These are phyloP conservation scores for Acanthacorydalis orientalis DNA, from an alignment of 2,888 invertebrate genomes.

Conservation along the genomic window DNA sequence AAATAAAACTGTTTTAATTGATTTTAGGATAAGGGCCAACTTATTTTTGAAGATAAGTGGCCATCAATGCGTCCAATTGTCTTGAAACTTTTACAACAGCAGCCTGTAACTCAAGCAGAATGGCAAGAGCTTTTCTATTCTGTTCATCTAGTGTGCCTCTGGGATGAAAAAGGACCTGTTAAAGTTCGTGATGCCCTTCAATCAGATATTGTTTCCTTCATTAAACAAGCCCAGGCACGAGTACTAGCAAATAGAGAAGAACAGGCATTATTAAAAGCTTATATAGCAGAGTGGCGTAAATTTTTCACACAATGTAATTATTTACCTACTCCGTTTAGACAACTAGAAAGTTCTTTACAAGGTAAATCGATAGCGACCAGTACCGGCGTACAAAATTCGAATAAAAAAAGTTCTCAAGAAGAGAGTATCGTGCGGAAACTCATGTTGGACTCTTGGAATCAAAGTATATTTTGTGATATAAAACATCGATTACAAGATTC, in stretches of 20 bases:
- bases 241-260: constrained; percentile 88
- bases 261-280: constrained; percentile 86
- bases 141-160: constrained; percentile 88
- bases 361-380: constrained; percentile 34
- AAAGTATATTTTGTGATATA: constrained; percentile 89
- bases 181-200: constrained; percentile 80
- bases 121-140: constrained; percentile 97
- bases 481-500: constrained; percentile 85
- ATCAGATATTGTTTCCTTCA: constrained; percentile 86
- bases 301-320: constrained; percentile 97
- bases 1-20: too few species aligned
- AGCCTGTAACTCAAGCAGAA: constrained; percentile 81
- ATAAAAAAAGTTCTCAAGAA: constrained; percentile 46
- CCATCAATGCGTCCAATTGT: constrained; percentile 88
- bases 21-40: constrained; percentile 56
- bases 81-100: constrained; percentile 81
- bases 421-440: constrained; percentile 86
- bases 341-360: constrained; percentile 72
- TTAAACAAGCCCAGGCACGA: constrained; percentile 77
- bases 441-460: constrained; percentile 98
- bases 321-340: constrained; percentile 87
- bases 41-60: constrained; percentile 93
- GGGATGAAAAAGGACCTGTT: constrained; percentile 89
- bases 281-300: constrained; percentile 95
- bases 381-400: constrained; percentile 16